These are phyloP conservation scores for Drosophila greeni DNA, from an alignment of 2,888 invertebrate species.

Conservation along the genomic window DNA sequence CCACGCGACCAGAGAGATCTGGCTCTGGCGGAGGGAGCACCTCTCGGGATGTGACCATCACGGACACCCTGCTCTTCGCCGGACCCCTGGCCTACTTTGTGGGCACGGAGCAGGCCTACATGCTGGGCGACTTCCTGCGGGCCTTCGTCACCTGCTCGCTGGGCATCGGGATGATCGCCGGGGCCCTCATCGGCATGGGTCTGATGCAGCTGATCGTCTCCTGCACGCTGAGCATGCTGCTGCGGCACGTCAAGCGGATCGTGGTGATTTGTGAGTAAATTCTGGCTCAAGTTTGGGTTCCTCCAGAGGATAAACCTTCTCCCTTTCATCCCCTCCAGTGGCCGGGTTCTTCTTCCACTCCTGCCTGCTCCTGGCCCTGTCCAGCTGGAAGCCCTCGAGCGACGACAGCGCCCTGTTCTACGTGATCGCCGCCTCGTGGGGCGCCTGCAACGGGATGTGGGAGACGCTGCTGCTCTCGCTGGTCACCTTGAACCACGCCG, in stretches of 20 bases:
- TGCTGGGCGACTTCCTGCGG: constrained; percentile 90
- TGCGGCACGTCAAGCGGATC: constrained; percentile 86
- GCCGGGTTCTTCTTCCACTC: constrained; percentile 90
- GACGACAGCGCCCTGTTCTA: constrained; percentile 90
- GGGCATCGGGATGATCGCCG: constrained; percentile 86
- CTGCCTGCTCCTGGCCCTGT: constrained; percentile 86
- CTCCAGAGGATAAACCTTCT: not conserved
- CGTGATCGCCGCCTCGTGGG: constrained; percentile 91
- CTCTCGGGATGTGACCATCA: constrained; percentile 78
- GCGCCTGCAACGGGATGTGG: constrained; percentile 92
- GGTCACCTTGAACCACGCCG: constrained; percentile 77
- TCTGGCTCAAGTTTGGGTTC: fast-evolving
- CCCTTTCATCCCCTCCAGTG: constrained; percentile 79
- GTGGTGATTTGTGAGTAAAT: constrained; percentile 83
- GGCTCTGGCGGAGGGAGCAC: constrained; percentile 69
- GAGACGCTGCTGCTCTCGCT: constrained; percentile 83
- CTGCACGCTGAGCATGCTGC: constrained; percentile 88
- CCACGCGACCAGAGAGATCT: constrained; percentile 79
- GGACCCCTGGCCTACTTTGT: constrained; percentile 89
- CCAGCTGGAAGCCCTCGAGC: constrained; percentile 88
- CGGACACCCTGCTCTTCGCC: constrained; percentile 82
- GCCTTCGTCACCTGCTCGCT: constrained; percentile 91
- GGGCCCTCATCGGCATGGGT: constrained; percentile 87
- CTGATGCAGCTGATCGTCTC: constrained; percentile 87
- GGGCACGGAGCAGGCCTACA: constrained; percentile 91